These are phyloP conservation scores for Sitodiplosis mosellana DNA, from an alignment of 1,140 invertebrate genomes.

Conservation along the genomic window DNA sequence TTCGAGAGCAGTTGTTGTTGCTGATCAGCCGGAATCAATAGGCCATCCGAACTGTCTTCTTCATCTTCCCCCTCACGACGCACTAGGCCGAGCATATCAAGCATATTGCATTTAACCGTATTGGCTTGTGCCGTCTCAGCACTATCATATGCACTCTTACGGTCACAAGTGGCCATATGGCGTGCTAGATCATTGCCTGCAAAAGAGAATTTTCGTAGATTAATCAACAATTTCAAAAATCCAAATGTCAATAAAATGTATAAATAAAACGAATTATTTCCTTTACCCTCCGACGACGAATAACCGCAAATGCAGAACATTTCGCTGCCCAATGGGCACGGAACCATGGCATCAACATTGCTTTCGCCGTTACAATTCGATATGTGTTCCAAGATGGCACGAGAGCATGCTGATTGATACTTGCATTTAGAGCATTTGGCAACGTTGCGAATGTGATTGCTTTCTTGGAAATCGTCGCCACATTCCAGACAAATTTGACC, in stretches of 20 bases:
- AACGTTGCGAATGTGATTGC: background rate
- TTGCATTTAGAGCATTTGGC: slow-evolving; percentile 48
- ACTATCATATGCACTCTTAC: slow-evolving; percentile 39
- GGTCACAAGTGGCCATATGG: slow-evolving; percentile 39
- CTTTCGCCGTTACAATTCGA: slow-evolving; percentile 35
- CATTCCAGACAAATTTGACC: background rate
- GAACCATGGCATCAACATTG: slow-evolving; percentile 27
- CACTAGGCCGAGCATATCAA: slow-evolving; percentile 32
- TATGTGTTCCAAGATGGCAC: slow-evolving; percentile 50
- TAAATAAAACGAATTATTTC: too few species aligned
- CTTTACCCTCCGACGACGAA: slow-evolving; percentile 39
- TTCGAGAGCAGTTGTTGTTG: background rate
- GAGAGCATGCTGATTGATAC: slow-evolving; percentile 55
- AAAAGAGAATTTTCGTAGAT: too few species aligned
- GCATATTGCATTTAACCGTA: slow-evolving; percentile 31
- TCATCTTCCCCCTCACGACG: slow-evolving; percentile 7
- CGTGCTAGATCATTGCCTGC: slow-evolving; percentile 41
- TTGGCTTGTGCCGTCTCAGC: slow-evolving; percentile 35
- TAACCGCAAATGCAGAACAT: slow-evolving; percentile 61
- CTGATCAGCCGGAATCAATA: background rate
- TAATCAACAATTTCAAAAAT: too few species aligned
- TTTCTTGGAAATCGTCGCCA: slow-evolving; percentile 2
- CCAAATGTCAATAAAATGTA: too few species aligned
- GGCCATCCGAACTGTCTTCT: background rate
- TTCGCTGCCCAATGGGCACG: slow-evolving; percentile 32